Percentiles rank a stretch among this genome's conserved stretches.
Conservation (phyloP, 2,888 invertebrate species). For the Nysson spinosus region DNA sequence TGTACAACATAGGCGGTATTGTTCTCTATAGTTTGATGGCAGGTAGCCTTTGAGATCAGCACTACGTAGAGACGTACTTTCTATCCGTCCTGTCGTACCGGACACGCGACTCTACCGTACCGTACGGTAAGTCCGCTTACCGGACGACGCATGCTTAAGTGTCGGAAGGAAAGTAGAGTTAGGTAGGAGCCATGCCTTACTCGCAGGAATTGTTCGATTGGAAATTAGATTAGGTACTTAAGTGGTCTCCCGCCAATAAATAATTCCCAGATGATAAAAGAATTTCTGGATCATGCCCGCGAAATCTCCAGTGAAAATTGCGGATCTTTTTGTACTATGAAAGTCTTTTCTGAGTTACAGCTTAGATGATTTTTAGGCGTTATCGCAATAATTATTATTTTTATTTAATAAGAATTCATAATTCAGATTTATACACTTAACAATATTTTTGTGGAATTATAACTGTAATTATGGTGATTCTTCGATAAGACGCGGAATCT, state of each 20-base stretch:
- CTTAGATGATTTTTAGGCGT: no score
- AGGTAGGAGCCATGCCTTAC: conserved; percentile 23
- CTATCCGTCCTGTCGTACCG: conserved; percentile 65
- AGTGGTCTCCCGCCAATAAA: not conserved
- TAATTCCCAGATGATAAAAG: no score
- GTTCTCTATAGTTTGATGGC: conserved; percentile 45
- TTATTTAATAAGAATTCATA: no score
- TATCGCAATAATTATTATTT: no score
- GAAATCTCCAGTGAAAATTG: no score
- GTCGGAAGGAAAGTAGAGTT: conserved; percentile 66
- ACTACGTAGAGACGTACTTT: conserved; percentile 61
- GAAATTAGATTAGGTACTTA: conserved; percentile 45
- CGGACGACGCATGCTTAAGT: conserved; percentile 65
- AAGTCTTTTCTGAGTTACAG: no score
- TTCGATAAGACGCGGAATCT: no score
- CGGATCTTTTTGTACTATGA: no score
- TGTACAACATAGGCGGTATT: conserved; percentile 47
- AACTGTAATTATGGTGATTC: no score
- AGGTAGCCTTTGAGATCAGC: conserved; percentile 40
- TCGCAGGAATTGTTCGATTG: conserved; percentile 45
- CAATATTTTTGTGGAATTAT: no score
- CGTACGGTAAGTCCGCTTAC: conserved; percentile 46
- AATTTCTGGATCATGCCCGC: no score
- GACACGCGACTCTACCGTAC: conserved; percentile 68
- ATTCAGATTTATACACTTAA: no score